Percentiles rank a stretch among this genome's conserved stretches.
These are phyloP conservation scores for Araneus ventricosus DNA, from an alignment of 1,140 invertebrate species.

Conservation along the genomic window DNA sequence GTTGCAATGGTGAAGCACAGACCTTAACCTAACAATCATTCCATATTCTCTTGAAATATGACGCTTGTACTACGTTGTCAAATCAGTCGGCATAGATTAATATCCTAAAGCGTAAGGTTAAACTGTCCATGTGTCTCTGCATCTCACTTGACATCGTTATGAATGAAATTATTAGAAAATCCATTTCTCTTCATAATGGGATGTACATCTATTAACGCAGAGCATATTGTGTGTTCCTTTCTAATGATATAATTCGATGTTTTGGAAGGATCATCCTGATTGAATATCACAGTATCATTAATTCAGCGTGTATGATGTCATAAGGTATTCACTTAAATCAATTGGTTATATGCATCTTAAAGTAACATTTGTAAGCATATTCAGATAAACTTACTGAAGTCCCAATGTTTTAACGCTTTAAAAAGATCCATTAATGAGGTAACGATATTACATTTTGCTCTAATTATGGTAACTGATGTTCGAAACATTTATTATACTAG, in stretches of 20 bases:
- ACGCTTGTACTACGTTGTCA: conserved; percentile 7
- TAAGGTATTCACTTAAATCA: no score
- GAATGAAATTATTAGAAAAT: conserved; percentile 27
- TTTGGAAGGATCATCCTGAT: not conserved
- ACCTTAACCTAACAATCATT: not conserved
- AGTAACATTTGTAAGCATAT: no score
- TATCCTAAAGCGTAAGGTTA: not conserved
- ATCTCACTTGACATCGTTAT: conserved; percentile 12
- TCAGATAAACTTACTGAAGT: no score
- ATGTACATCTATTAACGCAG: conserved; percentile 7
- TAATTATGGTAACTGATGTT: no score
- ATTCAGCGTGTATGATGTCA: not conserved
- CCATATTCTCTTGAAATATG: not conserved
- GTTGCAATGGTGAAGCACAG: not conserved
- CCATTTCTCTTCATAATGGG: conserved; percentile 13
- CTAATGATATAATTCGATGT: not conserved
- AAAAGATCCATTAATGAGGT: no score
- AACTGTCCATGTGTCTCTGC: not conserved
- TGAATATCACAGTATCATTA: not conserved
- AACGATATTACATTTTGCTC: no score
- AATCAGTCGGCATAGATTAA: not conserved
- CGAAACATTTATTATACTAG: no score
- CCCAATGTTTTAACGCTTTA: no score
- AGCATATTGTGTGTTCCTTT: not conserved
- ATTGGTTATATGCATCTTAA: no score